These are phyloP conservation scores for Atherinosoma microstoma DNA, from an alignment of 2,797 vertebrate genomes.

Conservation along the genomic window DNA sequence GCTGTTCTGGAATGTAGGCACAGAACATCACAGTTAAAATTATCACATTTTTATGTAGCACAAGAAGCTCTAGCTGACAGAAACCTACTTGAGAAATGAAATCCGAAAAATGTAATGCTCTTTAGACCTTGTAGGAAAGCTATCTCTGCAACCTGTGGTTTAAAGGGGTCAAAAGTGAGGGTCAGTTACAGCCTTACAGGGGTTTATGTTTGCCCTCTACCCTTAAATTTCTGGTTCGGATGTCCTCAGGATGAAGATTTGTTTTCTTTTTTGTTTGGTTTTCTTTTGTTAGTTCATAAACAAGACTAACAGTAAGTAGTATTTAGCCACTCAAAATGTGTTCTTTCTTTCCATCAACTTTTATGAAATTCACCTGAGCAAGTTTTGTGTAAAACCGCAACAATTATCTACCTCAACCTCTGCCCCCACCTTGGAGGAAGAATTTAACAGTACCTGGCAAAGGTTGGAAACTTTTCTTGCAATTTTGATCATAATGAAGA, in stretches of 20 bases:
- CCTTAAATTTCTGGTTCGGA: not conserved
- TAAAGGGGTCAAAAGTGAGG: not conserved
- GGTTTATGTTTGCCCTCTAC: not conserved
- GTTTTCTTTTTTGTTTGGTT: not conserved
- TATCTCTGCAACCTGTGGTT: not conserved
- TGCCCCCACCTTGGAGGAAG: not conserved
- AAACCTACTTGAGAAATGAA: not conserved
- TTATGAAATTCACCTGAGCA: not conserved
- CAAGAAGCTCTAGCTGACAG: not conserved
- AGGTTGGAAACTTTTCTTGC: not conserved
- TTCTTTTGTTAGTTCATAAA: not conserved
- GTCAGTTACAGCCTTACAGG: not conserved
- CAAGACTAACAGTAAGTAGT: not conserved
- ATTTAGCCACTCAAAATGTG: not conserved
- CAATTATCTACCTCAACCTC: not conserved
- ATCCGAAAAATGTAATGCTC: not conserved
- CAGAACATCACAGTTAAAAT: not conserved
- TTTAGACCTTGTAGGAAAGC: not conserved
- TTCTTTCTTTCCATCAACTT: not conserved
- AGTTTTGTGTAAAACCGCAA: not conserved
- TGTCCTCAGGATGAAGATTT: not conserved
- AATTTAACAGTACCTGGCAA: not conserved
- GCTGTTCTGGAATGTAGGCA: conserved; percentile 26
- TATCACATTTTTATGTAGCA: not conserved
- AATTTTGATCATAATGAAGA: not conserved